Conservation (phyloP, 2,113 vertebrate species). For the Pongo pygmaeus region DNA sequence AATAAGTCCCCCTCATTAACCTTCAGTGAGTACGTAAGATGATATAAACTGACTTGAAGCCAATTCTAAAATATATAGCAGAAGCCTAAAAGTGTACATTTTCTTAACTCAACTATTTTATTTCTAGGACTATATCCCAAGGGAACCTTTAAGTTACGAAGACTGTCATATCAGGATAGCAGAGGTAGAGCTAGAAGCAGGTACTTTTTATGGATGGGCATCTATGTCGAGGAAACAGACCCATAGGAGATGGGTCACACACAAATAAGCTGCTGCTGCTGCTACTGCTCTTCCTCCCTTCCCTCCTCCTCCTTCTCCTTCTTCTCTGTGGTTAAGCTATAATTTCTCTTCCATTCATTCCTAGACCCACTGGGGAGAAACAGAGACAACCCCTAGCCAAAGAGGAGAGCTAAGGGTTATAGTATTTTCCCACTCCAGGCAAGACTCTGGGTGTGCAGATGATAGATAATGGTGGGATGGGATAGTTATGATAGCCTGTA, state of each 20-base stretch:
- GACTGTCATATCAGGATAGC: neutral
- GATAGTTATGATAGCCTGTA: neutral
- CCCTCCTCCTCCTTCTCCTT: neutral
- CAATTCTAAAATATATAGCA: neutral
- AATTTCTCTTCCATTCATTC: neutral
- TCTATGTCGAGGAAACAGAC: neutral
- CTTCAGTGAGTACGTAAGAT: neutral
- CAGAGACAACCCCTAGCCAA: neutral
- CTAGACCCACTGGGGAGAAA: neutral
- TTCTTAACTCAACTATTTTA: neutral
- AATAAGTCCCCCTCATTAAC: neutral
- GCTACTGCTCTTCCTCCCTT: neutral
- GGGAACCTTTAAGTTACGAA: neutral
- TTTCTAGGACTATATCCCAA: neutral
- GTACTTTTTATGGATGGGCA: neutral
- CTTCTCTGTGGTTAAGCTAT: neutral
- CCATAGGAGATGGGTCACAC: neutral
- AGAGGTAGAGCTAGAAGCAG: neutral
- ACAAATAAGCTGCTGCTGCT: neutral
- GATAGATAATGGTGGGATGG: neutral
- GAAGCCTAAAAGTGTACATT: neutral
- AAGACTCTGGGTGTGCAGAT: neutral
- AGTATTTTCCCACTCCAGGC: neutral
- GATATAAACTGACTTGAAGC: neutral
- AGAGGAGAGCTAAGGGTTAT: neutral